Base-by-base conservation (phyloP, 1,140 invertebrate species). In the Papilio machaon region DNA sequence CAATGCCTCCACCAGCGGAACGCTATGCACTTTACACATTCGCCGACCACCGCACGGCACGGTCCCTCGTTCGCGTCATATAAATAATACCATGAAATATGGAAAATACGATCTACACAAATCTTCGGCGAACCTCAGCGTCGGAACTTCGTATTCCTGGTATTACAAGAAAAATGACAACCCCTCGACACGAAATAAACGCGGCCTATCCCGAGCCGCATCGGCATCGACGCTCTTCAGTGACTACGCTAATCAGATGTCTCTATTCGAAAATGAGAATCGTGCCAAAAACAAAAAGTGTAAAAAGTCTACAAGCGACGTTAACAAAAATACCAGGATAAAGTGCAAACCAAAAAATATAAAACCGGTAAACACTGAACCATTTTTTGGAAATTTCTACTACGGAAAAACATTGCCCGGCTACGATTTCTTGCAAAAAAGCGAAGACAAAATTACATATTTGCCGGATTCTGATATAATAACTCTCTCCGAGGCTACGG, bases 31-130 rank as follows among this genome's bases (percentile, higher is more conserved):
- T 88, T 85, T 86, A 83, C 87, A 89, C 90, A 89, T 88, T 90
- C 85, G 87, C 84, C 82, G 83, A 86, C 82, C 88, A 87, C 87
- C 89, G 87, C 85, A 82, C 88, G 86, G 81, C 88, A 84, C 87
- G 86, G 83, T 81, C 88, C 87, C 85, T 90, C 83, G 80, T 83
- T 87, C 89, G 91, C 88, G 90, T 90, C 85, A 82, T 87, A 85
- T 84, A 88, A 79, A 85, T 86, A 76, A 87, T 83, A 92, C 84
- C 82, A 96, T 96, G 95, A 95, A 95, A 88, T 94, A 95, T 92
- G 95, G 95, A 85, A 95, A 95, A 91, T 96, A 96, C 88, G 93
- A 95, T 92, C 91, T 96, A 67, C 88, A 94, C 82, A 95, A 95
- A 89, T 95, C 94, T 79, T 95, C 95, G 60, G 88, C 90, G 74